Evolutionary conservation across 2,888 invertebrate species (phyloP), one percentile per base, ranked within the genome.

Genomic region (Acanthosepion esculentum): DNA sequence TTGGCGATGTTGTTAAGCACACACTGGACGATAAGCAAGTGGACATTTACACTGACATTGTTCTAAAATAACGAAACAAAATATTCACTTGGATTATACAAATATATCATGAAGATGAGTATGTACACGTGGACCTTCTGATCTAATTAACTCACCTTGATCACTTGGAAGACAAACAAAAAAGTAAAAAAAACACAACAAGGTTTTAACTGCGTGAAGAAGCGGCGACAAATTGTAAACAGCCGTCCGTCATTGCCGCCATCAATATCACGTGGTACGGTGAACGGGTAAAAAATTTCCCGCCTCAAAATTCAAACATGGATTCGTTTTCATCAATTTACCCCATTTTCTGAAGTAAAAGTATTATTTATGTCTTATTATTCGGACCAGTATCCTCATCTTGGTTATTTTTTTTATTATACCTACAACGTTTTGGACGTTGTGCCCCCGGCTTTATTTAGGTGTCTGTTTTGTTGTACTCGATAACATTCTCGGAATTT

Each of bases 211-310:
- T 59, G 20, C 20, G 20, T 59, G 78, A 78, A 78, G 12, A n/a
- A 78, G n/a, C 78, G n/a, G n/a, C 78, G n/a, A 78, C 78, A n/a
- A 78, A 78, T 93, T 93, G 93, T 93, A 93, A 93, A 93, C 93
- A 93, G 50, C n/a, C 48, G 93, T 93, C 93, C 93, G 93, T 93
- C 93, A 53, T 53, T 93, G 53, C 50, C 93, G 93, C 93, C 93
- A 93, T 93, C 29, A 23, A 93, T 12, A 50, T 93, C 93, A 93
- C 93, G 50, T 93, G 93, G 93, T 93, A n/a, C 78, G 78, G 78
- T 78, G 78, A 78, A 26, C n/a, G n/a, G n/a, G 8, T 78, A 33
- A 78, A 78, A 59, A 78, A n/a, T 33, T 78, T 78, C 78, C 78
- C 78, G 78, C 33, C n/a, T 78, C 33, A n/a, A n/a, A 78, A n/a